phyloP scores from a whole-genome alignment of 2,888 invertebrate species.

The Drosophila vallismaia region DNA sequence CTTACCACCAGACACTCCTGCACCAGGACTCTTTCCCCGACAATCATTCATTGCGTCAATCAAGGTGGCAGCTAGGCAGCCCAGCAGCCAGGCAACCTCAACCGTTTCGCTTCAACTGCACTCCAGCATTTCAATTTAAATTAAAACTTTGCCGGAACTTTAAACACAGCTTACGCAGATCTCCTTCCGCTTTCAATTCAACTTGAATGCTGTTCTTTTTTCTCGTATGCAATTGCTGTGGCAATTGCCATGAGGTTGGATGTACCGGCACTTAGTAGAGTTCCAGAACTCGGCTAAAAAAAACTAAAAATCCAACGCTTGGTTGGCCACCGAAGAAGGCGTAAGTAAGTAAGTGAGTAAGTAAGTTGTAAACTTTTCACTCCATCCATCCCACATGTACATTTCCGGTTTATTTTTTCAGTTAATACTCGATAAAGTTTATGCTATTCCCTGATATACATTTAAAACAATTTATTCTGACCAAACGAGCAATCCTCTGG shows the following conservation, averaged over 20 bases:
- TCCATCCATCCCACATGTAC: slow-evolving; percentile 19
- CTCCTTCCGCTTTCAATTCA: background rate
- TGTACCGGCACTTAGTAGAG: slow-evolving; percentile 45
- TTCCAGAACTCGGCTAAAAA: slow-evolving; percentile 46
- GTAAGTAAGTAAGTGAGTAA: slow-evolving; percentile 53
- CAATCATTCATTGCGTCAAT: slow-evolving; percentile 74
- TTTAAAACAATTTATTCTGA: slow-evolving; percentile 52
- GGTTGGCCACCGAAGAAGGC: slow-evolving; percentile 59
- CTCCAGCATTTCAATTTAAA: slow-evolving; percentile 75
- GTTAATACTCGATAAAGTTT: slow-evolving; percentile 47
- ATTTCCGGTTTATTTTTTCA: slow-evolving; percentile 26
- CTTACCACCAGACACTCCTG: slow-evolving; percentile 4
- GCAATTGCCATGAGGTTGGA: slow-evolving; percentile 4
- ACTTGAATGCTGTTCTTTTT: background rate
- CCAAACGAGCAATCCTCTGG: slow-evolving; percentile 23
- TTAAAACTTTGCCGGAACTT: slow-evolving; percentile 71
- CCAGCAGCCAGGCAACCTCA: slow-evolving; percentile 26
- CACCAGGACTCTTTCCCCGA: slow-evolving; percentile 21
- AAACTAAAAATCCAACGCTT: slow-evolving; percentile 49
- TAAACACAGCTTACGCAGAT: slow-evolving; percentile 54
- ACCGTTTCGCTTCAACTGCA: slow-evolving; percentile 52
- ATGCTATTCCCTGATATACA: slow-evolving; percentile 38
- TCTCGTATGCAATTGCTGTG: background rate
- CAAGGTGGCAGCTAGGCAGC: slow-evolving; percentile 50
- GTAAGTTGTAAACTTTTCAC: slow-evolving; percentile 52